phyloP scores from a whole-genome alignment of 2,113 vertebrate species.

The Thalassarche chlororhynchos region DNA sequence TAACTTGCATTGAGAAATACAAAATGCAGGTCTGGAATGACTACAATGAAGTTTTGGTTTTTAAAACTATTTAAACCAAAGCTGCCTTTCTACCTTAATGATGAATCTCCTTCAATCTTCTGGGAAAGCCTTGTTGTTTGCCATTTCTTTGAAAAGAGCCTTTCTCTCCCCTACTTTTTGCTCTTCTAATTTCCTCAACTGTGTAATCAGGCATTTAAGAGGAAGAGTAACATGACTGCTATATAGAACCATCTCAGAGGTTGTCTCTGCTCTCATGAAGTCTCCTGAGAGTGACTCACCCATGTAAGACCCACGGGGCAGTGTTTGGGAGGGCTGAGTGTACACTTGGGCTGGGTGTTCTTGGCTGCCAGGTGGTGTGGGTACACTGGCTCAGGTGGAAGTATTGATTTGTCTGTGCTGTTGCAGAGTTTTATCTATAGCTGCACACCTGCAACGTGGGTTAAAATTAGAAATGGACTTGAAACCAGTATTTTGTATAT shows the following conservation, averaged over 20 bases:
- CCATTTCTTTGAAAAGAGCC: background rate
- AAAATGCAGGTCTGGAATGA: background rate
- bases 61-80: background rate
- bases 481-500: background rate
- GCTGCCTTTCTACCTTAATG: background rate
- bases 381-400: background rate
- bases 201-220: background rate
- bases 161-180: background rate
- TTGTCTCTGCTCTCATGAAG: background rate
- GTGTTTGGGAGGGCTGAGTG: background rate
- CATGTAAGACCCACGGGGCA: rapidly evolving
- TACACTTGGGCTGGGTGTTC: background rate
- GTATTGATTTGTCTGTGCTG: background rate
- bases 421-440: conserved; percentile 1
- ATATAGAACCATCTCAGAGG: background rate
- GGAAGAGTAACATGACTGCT: background rate
- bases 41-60: background rate
- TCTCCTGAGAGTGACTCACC: background rate
- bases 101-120: background rate
- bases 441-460: background rate
- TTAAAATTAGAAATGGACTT: conserved; percentile 22
- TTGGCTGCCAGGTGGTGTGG: background rate
- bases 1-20: background rate
- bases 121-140: background rate
- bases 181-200: background rate